Evolutionary conservation across 2,888 invertebrate genomes (phyloP), one percentile per base, ranked within the genome.

Genomic region (Tetragonula carbonaria): DNA sequence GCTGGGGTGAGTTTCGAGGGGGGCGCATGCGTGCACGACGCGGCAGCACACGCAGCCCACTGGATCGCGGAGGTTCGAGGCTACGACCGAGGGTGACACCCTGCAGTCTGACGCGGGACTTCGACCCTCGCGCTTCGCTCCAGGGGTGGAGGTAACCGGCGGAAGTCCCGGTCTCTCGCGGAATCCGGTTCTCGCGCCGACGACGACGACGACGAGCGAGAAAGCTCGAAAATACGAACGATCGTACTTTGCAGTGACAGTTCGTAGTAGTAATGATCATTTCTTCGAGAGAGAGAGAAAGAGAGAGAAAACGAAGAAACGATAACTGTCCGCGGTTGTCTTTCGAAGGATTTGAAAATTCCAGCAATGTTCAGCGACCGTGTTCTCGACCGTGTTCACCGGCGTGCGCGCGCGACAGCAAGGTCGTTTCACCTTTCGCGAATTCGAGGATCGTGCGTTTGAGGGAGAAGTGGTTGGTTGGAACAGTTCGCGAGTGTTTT

Each of bases 51-150:
- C 66, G 66, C 73, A 83, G 71, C 74, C 66, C 79, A 86, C 72
- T 82, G 86, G 88, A 88, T 90, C 86, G 84, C 80, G 83, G 88
- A 90, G 90, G 89, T 90, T 90, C 91, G 93, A 91, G 91, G 92
- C 82, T 89, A 88, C 91, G 88, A 90, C 80, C 91, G 90, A 93
- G 93, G 94, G 94, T 93, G 94, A 94, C 94, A 94, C 94, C 94
- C 94, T 94, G 94, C 94, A 94, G 94, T 94, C 93, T 91, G 92
- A 92, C 93, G 93, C 93, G 94, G 93, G 93, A 93, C 91, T 91
- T 90, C 90, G 88, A 91, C 90, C 91, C 91, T 90, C 90, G 91
- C 81, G 89, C 70, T 74, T 75, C 81, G 80, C 62, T 83, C 66
- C 73, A 83, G 76, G 72, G 65, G 14, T 14, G 38, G 6, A 21